A percentile compares a stretch with the other conserved stretches of the same genome.
phyloP scores from a whole-genome alignment of 2,113 vertebrate genomes.

The Sylvia atricapilla region DNA sequence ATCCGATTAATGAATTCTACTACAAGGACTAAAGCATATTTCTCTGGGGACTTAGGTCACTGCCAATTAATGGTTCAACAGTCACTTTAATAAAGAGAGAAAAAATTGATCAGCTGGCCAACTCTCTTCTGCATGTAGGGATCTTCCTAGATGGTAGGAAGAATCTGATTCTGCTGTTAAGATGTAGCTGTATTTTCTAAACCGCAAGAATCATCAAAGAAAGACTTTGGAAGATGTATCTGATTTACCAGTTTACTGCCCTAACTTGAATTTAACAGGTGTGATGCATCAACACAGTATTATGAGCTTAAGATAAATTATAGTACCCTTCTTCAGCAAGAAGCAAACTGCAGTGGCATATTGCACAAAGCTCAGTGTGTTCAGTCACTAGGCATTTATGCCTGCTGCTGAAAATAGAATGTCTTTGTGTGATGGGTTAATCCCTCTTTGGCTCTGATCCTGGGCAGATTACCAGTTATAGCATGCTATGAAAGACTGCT shows the following conservation, averaged over 20 bases:
- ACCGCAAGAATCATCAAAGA: not conserved
- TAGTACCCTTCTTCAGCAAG: constrained; percentile 10
- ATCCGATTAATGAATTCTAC: not conserved
- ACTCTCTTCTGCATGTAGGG: not conserved
- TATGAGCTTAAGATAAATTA: not conserved
- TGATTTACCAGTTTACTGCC: not conserved
- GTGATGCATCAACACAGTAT: not conserved
- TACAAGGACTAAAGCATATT: not conserved
- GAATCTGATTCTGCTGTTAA: not conserved
- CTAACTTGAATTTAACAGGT: not conserved
- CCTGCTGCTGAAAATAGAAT: constrained; percentile 75
- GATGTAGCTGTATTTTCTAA: not conserved
- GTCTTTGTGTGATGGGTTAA: constrained; percentile 77
- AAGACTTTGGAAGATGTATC: not conserved
- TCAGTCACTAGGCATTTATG: constrained; percentile 70
- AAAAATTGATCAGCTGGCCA: not conserved
- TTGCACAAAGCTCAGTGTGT: constrained; percentile 50
- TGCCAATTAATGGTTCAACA: not conserved
- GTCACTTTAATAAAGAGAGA: not conserved
- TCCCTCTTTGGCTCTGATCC: constrained; percentile 74
- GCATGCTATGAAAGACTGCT: constrained; percentile 55
- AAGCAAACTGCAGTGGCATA: not conserved
- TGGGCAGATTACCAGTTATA: constrained; percentile 73
- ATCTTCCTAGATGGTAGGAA: not conserved
- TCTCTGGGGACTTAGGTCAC: not conserved